Percentiles rank a stretch among this genome's conserved stretches.
phyloP scores from a whole-genome alignment of 2,113 vertebrate species.

The Crotalus horridus region DNA sequence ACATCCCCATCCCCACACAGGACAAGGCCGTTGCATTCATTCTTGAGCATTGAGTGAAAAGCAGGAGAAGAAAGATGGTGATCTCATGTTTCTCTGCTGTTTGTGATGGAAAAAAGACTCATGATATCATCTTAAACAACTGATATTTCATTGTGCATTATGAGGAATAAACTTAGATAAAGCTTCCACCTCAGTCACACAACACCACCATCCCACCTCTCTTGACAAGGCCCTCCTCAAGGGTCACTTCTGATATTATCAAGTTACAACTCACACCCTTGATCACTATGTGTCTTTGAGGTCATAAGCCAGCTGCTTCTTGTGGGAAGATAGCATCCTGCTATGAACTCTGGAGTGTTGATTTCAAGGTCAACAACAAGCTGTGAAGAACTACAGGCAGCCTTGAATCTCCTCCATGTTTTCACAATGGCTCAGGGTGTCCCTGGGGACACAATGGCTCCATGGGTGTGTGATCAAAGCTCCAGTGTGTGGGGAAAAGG shows the following conservation, averaged over 20 bases:
- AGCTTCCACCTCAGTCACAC: not conserved
- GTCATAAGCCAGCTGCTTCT: not conserved
- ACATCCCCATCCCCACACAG: not conserved
- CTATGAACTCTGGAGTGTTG: not conserved
- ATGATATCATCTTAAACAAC: not conserved
- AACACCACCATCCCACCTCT: too few relatives aligned
- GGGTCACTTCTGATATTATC: not conserved
- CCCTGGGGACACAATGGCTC: not conserved
- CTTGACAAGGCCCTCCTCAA: not conserved
- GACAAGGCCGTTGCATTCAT: not conserved
- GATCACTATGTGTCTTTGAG: not conserved
- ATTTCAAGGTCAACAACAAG: not conserved
- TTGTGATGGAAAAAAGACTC: not conserved
- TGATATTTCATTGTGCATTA: not conserved
- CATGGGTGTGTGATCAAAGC: not conserved
- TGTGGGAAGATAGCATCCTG: not conserved
- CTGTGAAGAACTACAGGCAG: not conserved
- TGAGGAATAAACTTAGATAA: not conserved
- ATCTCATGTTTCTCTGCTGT: not conserved
- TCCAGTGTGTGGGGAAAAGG: not conserved
- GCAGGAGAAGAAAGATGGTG: not conserved
- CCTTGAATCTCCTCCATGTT: not conserved
- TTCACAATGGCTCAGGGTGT: not conserved
- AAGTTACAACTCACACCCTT: not conserved
- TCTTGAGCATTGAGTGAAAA: not conserved